Evolutionary conservation across 2,888 invertebrate genomes (phyloP), one percentile per base, ranked within the genome.

Genomic region (Pachymerium ferrugineum): DNA sequence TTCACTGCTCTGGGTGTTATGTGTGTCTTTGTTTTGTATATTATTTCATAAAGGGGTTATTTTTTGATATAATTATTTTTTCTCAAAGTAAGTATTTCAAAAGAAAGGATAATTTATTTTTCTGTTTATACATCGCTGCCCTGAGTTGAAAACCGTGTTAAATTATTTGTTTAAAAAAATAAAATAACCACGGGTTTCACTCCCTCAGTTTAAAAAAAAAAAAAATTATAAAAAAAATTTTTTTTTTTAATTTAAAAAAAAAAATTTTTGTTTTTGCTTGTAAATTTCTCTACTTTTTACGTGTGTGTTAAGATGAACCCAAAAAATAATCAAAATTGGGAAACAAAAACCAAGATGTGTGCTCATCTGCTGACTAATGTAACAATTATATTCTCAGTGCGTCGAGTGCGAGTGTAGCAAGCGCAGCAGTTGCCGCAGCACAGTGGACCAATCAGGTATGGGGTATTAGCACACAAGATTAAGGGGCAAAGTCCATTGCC

Each of bases 391-490:
- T 76, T 72, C 77, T 76, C 72, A 76, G 77, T 76, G 76, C 76
- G 25, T 74, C 76, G 47, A 77, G 76, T 76, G 77, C 78, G 54
- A 79, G 78, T 76, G 79, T 78, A 72, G 79, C 79, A 14, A 77
- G 78, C 74, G 77, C 77, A 42, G 84, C 84, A 3, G 78, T 84
- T 25, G 84, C 83, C 72, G 84, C 84, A 54, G 84, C 84, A 29
- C 83, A 84, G 75, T 83, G 84, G 83, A 83, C 81, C 74, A 81
- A 83, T 77, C 82, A 82, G 76, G 76, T 76, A 76, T 75, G 76
- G 73, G 73, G 62, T 62, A 62, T 62, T 62, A 62, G 62, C 62
- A 62, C 62, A 62, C 62, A 28, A 62, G 25, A 62, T 25, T 28
- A 62, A 25, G 62, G 62, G 62, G 62, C 62, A 28, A 62, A 62